phyloP scores from a whole-genome alignment of 2,113 vertebrate genomes.

The Heliornis fulica region DNA sequence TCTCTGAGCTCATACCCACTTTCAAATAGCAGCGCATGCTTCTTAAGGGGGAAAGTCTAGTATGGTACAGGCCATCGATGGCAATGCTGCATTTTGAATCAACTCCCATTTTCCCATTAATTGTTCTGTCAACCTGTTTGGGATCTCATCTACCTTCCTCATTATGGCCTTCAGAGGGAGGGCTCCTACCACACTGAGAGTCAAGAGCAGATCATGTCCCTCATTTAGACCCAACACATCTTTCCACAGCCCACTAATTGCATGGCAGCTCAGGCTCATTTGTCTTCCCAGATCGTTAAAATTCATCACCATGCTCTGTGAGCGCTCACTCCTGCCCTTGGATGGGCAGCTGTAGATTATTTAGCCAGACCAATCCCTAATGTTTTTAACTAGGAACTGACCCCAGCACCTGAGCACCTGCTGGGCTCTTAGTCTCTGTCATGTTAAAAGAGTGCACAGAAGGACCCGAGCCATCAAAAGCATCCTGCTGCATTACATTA shows the following conservation, averaged over 20 bases:
- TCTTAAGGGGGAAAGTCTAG: background rate
- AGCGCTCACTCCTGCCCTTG: slow-evolving; percentile 58
- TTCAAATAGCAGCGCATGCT: background rate
- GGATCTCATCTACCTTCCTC: slow-evolving; percentile 74
- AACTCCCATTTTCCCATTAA: slow-evolving; percentile 61
- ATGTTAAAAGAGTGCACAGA: slow-evolving; percentile 73
- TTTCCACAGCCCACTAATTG: slow-evolving; percentile 85
- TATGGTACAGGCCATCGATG: too few species aligned
- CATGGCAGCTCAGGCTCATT: slow-evolving; percentile 82
- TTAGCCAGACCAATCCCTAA: slow-evolving; percentile 72
- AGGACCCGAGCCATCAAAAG: slow-evolving; percentile 74
- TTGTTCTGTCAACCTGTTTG: slow-evolving; percentile 73
- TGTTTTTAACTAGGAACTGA: slow-evolving; percentile 71
- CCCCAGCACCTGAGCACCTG: slow-evolving; percentile 68
- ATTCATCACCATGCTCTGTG: slow-evolving; percentile 77
- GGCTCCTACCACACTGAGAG: slow-evolving; percentile 78
- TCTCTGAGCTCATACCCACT: background rate
- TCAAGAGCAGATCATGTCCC: slow-evolving; percentile 88
- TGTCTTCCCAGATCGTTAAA: slow-evolving; percentile 82
- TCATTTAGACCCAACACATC: slow-evolving; percentile 88
- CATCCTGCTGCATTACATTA: slow-evolving; percentile 81
- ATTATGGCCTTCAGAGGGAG: slow-evolving; percentile 84
- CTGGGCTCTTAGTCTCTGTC: slow-evolving; percentile 76
- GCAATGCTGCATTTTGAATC: background rate
- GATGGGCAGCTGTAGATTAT: slow-evolving; percentile 79